phyloP scores from a whole-genome alignment of 2,888 invertebrate species.

The Tanypteryx hageni region DNA sequence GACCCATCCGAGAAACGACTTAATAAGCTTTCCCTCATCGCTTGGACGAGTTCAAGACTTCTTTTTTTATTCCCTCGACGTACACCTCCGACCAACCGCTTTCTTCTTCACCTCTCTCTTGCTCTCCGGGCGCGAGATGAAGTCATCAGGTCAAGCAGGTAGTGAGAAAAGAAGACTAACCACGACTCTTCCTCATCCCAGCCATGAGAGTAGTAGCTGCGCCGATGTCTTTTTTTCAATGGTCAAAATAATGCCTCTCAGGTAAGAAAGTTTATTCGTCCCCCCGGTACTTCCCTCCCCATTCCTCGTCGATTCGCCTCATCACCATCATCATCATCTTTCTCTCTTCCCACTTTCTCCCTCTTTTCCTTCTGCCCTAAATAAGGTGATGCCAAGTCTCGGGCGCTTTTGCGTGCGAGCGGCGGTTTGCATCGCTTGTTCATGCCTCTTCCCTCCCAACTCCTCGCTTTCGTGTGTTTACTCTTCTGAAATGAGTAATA shows the following conservation, averaged over 20 bases:
- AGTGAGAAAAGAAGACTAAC: not conserved
- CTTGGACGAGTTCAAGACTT: not conserved
- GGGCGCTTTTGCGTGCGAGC: not conserved
- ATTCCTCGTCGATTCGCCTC: not conserved
- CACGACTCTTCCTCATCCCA: not conserved
- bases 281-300: not conserved
- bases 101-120: not conserved
- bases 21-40: constrained; percentile 36
- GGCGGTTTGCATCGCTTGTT: not conserved
- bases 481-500: not conserved
- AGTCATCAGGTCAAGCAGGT: constrained; percentile 60
- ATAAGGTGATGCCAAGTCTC: not conserved
- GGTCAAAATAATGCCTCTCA: not conserved
- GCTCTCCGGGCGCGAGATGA: constrained; percentile 28
- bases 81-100: not conserved
- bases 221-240: not conserved
- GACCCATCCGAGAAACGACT: constrained; percentile 35
- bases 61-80: not conserved
- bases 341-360: not conserved
- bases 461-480: not conserved
- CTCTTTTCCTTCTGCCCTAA: constrained; percentile 27
- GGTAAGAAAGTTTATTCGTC: constrained; percentile 42
- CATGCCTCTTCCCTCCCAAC: not conserved
- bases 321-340: not conserved
- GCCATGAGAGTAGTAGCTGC: not conserved